phyloP scores from a whole-genome alignment of 2,888 invertebrate species.

The Boloria selene region DNA sequence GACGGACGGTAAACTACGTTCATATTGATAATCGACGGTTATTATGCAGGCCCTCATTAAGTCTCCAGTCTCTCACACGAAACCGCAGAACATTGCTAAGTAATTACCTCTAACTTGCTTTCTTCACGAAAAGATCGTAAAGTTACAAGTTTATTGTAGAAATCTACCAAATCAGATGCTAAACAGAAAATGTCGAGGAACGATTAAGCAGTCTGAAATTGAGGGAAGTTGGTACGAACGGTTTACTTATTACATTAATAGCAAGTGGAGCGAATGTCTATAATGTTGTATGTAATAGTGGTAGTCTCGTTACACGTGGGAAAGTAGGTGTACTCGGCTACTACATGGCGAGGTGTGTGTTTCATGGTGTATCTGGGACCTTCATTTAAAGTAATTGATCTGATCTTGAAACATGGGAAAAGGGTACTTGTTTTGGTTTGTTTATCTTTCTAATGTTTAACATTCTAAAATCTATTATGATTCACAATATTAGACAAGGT shows the following conservation, averaged over 20 bases:
- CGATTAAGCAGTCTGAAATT: slow-evolving; percentile 65
- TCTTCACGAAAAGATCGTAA: slow-evolving; percentile 77
- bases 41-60: slow-evolving; percentile 76
- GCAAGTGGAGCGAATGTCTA: slow-evolving; percentile 70
- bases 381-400: slow-evolving; percentile 75
- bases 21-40: slow-evolving; percentile 77
- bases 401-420: slow-evolving; percentile 50
- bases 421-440: background rate
- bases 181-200: slow-evolving; percentile 70
- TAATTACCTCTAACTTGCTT: slow-evolving; percentile 74
- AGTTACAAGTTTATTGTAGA: slow-evolving; percentile 60
- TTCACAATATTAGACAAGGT: no score
- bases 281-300: slow-evolving; percentile 75
- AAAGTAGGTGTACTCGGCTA: slow-evolving; percentile 52
- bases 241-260: slow-evolving; percentile 78
- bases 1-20: slow-evolving; percentile 64
- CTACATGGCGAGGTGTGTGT: slow-evolving; percentile 70
- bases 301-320: slow-evolving; percentile 81
- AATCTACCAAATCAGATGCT: slow-evolving; percentile 48
- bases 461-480: no score
- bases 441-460: background rate
- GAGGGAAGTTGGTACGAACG: slow-evolving; percentile 63
- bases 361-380: slow-evolving; percentile 71
- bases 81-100: slow-evolving; percentile 77
- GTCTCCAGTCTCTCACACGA: slow-evolving; percentile 64